Evolutionary conservation across 2,113 vertebrate genomes (phyloP).

Genomic region (Meriones unguiculatus): DNA sequence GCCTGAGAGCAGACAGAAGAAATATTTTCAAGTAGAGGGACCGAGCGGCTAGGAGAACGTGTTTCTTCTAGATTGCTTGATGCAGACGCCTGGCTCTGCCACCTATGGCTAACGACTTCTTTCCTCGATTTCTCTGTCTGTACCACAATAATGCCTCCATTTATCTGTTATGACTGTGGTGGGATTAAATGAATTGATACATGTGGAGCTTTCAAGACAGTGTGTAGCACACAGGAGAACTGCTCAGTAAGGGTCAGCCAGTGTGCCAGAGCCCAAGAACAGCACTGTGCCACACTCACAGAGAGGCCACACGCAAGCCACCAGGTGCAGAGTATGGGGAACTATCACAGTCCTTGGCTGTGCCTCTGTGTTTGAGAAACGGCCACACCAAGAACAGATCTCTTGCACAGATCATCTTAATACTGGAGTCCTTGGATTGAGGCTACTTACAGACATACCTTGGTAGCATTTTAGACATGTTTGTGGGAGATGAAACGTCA

Average conservation of each 20-base stretch:
- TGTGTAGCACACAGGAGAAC: not conserved
- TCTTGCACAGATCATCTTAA: not conserved
- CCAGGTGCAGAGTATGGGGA: not conserved
- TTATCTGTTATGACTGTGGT: not conserved
- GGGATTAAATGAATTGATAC: not conserved
- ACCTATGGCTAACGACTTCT: not conserved
- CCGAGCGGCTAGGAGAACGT: not conserved
- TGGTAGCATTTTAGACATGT: not conserved
- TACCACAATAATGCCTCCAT: not conserved
- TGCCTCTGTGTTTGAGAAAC: not conserved
- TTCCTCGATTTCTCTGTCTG: not conserved
- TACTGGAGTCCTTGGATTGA: not conserved
- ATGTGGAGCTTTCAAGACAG: not conserved
- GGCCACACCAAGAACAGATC: not conserved
- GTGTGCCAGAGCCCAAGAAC: not conserved
- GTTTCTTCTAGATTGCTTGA: not conserved
- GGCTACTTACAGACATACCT: not conserved
- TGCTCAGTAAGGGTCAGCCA: not conserved
- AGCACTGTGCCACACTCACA: not conserved
- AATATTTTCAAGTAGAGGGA: not conserved
- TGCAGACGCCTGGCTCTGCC: not conserved
- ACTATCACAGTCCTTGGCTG: no score
- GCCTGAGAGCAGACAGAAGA: not conserved
- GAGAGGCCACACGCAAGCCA: not conserved
- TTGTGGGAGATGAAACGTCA: not conserved